Base-by-base conservation (phyloP, 1,140 invertebrate genomes). In the Agraylea sexmaculata region DNA sequence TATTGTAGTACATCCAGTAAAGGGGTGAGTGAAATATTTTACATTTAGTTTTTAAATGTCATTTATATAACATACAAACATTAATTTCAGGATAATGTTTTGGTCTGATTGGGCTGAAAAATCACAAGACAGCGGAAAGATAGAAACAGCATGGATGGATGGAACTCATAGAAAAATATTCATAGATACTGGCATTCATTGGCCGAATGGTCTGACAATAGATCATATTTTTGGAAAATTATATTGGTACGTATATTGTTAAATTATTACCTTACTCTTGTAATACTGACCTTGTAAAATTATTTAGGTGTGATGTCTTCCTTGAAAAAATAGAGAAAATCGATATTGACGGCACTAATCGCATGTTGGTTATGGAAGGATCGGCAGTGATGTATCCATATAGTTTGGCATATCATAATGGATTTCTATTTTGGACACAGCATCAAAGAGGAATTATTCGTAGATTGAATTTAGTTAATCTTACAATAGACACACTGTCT, bases 191-290 rank as follows among this genome's bases (percentile, higher is more conserved):
- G 63, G 74, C 4, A 47, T 91, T 43, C 64, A 74, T 29, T 92
- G 85, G 83, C 91, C 93, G 2, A 86, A 80, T 64, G 87, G 87
- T 11, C 64, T 97, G 11, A 78, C 85, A 3, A 75, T 96, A 23
- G 87, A 95, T 59, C 76, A 77, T 47, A 71, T 75, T 13, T 77
- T 71, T 15, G 69, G 80, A 18, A 66, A 75, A 42, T 64, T 80
- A 2, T 80, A 84, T 50, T 87, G 91, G 74, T 75, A 60, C 34
- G 15, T 29, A 31, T 8, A 18, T 19, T n/a, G 5, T 7, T 30
- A 6, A 15, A 5, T 36, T 36, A 20, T 31, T 30, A 6, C 18
- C 28, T 22, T 21, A 20, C 11, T 15, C 45, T 28, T 53, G n/a
- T 38, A 23, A 21, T 25, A 31, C 16, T 22, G 23, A 30, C 59